Evolutionary conservation across 2,797 vertebrate genomes (phyloP).

Genomic region (Oreortyx pictus): DNA sequence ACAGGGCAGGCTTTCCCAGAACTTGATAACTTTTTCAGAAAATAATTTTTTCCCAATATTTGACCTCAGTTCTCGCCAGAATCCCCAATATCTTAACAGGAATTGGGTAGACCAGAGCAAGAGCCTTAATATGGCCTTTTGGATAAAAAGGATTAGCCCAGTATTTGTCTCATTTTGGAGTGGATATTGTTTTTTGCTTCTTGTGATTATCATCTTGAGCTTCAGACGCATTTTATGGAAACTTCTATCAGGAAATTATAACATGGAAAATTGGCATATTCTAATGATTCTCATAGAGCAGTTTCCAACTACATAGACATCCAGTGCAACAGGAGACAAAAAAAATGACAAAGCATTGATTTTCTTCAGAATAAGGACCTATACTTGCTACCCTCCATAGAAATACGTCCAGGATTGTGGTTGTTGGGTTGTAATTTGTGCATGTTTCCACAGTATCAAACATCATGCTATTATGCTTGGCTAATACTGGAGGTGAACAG

Average conservation of each 20-base stretch:
- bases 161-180: neutral
- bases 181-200: neutral
- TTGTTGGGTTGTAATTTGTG: conserved; percentile 58
- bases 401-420: conserved; percentile 57
- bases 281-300: conserved; percentile 6
- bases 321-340: conserved; percentile 20
- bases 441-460: conserved; percentile 61
- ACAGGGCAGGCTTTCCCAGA: neutral
- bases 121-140: neutral
- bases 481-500: conserved; percentile 66
- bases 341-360: conserved; percentile 4
- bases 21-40: neutral
- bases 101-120: neutral
- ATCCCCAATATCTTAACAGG: neutral
- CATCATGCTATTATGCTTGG: conserved; percentile 62
- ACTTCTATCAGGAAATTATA: neutral
- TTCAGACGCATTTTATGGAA: neutral
- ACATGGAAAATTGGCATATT: conserved; percentile 54
- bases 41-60: neutral
- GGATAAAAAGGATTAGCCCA: neutral
- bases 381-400: conserved; percentile 50
- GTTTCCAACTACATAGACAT: conserved; percentile 35
- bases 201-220: neutral
- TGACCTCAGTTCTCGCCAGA: neutral
- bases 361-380: conserved; percentile 24